phyloP scores from a whole-genome alignment of 2,113 vertebrate genomes.

The Cynopterus brachyotis region DNA sequence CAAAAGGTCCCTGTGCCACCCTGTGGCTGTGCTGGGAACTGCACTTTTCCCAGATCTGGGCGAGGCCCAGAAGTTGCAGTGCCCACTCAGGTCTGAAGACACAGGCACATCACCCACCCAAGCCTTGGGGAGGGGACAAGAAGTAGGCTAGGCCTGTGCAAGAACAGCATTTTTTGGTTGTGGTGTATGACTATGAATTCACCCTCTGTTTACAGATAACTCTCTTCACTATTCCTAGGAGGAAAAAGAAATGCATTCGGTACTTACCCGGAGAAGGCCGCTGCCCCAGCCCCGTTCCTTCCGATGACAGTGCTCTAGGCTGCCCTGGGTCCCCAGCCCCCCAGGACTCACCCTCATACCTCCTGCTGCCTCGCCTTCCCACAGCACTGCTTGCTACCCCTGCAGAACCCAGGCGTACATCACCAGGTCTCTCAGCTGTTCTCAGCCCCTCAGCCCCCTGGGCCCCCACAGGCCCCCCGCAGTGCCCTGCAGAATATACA shows the following conservation, averaged over 20 bases:
- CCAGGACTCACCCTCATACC: constrained; percentile 81
- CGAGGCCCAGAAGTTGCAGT: background rate
- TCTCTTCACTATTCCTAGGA: constrained; percentile 98
- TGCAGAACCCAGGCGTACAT: constrained; percentile 77
- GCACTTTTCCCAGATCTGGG: background rate
- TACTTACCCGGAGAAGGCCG: constrained; percentile 96
- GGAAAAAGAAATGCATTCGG: constrained; percentile 99
- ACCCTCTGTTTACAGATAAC: constrained; percentile 94
- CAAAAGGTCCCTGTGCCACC: background rate
- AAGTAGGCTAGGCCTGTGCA: background rate
- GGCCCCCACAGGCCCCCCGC: constrained; percentile 22
- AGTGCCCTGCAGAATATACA: constrained; percentile 70
- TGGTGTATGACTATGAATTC: constrained; percentile 87
- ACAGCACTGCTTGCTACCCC: constrained; percentile 85
- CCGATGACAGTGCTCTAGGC: constrained; percentile 98
- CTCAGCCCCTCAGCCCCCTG: constrained; percentile 71
- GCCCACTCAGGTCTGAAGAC: background rate
- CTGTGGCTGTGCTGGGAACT: constrained; percentile 37
- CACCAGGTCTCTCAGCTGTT: constrained; percentile 74
- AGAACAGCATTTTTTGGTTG: constrained; percentile 40
- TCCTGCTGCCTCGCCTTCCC: constrained; percentile 83
- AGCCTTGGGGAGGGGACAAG: background rate
- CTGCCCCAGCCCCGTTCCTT: constrained; percentile 97
- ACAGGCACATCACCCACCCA: background rate
- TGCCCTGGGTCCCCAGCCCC: constrained; percentile 88